These are phyloP conservation scores for rat (Rattus norvegicus) DNA, from an alignment of 2,113 vertebrate species.

Conservation along the genomic window DNA sequence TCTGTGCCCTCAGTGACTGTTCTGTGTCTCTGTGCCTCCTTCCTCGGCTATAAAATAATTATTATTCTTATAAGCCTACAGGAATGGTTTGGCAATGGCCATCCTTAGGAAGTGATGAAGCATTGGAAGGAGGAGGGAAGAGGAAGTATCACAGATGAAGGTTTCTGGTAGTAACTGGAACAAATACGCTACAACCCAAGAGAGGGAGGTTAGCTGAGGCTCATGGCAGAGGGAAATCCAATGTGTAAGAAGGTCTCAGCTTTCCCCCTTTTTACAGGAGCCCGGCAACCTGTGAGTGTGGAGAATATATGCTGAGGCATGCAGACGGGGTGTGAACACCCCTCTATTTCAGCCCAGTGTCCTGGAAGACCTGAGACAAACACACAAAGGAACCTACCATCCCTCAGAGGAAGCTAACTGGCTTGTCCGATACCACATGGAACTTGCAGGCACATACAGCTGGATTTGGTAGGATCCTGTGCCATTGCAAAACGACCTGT, in stretches of 20 bases:
- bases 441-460: slow-evolving; percentile 16
- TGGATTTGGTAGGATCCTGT: neutral
- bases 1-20: neutral
- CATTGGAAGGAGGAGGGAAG: neutral
- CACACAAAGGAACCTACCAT: neutral
- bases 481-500: neutral
- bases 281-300: neutral
- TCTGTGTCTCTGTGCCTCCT: slow-evolving; percentile 4
- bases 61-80: neutral
- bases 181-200: neutral
- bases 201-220: neutral
- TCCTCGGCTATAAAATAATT: neutral
- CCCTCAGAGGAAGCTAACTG: neutral
- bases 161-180: neutral
- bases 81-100: neutral
- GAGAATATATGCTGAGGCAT: neutral
- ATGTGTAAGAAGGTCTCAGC: neutral
- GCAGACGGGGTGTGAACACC: neutral
- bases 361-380: slow-evolving; percentile 43
- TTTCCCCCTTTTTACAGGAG: neutral
- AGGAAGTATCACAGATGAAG: neutral
- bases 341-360: slow-evolving; percentile 53
- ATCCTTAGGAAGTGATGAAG: neutral
- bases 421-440: neutral
- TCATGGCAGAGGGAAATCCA: neutral